A percentile compares a stretch with the other conserved stretches of the same genome.
These are phyloP conservation scores for Heliconius hermathena DNA, from an alignment of 1,140 invertebrate genomes.

Conservation along the genomic window DNA sequence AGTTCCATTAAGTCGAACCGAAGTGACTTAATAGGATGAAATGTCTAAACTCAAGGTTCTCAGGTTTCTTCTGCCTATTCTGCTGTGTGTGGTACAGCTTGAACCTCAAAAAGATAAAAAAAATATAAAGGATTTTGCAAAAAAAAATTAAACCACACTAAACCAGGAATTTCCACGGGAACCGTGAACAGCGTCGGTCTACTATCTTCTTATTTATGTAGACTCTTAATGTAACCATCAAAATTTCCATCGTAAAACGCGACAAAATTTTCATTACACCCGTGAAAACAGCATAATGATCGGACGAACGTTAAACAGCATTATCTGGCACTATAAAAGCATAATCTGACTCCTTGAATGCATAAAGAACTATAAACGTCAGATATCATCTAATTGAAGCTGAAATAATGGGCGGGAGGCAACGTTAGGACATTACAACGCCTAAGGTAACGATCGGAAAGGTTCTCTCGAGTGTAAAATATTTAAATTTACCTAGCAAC, in stretches of 20 bases:
- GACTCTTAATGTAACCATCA: constrained; percentile 1
- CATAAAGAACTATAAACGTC: constrained; percentile 80
- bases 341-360: constrained; percentile 75
- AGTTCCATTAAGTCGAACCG: too few relatives aligned
- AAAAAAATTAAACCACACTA: not conserved
- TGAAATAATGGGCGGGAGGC: constrained; percentile 61
- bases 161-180: not conserved
- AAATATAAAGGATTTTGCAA: too few relatives aligned
- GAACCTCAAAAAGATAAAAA: too few relatives aligned
- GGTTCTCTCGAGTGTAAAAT: constrained; percentile 69
- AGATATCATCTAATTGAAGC: constrained; percentile 81
- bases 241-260: constrained; percentile 50
- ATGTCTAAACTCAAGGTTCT: too few relatives aligned
- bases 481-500: constrained; percentile 71
- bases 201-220: constrained; percentile 10
- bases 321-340: constrained; percentile 68
- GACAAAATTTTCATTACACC: constrained; percentile 70
- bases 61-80: too few relatives aligned
- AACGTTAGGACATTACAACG: constrained; percentile 65
- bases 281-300: constrained; percentile 68
- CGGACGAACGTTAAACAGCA: constrained; percentile 70
- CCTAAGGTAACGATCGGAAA: constrained; percentile 72
- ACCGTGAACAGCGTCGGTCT: not conserved
- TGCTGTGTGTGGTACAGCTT: too few relatives aligned
- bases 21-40: too few relatives aligned